Evolutionary conservation across 2,113 vertebrate genomes (phyloP).

Genomic region (Hemiscyllium ocellatum): DNA sequence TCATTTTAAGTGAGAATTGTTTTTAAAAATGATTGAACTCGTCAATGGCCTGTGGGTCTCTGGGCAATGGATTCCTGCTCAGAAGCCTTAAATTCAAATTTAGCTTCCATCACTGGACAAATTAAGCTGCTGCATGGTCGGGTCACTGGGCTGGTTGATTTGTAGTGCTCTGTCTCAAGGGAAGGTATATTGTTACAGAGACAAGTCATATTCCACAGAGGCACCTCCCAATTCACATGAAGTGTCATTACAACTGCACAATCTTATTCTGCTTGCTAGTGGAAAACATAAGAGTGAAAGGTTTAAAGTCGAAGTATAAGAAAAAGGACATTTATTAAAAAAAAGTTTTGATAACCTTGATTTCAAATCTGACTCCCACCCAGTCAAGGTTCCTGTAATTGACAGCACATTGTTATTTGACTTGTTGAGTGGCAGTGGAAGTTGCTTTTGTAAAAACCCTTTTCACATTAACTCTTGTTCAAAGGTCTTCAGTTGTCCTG

Average conservation of each 20-base stretch:
- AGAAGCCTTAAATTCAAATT: conserved; percentile 23
- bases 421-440: neutral
- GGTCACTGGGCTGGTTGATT: conserved; percentile 12
- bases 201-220: neutral
- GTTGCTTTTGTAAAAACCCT: neutral
- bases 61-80: neutral
- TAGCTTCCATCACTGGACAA: neutral
- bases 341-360: neutral
- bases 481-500: neutral
- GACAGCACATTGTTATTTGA: neutral
- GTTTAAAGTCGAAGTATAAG: neutral
- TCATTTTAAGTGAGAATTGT: neutral
- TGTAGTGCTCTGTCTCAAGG: neutral
- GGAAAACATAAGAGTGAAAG: neutral
- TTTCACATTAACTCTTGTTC: neutral
- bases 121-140: neutral
- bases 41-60: neutral
- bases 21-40: neutral
- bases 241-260: neutral
- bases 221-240: neutral
- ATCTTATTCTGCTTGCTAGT: neutral
- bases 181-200: neutral
- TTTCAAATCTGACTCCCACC: neutral
- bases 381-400: neutral
- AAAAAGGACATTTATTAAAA: neutral